Evolutionary conservation across 2,113 vertebrate genomes (phyloP), one percentile per base, ranked within the genome.

Genomic region (Otocyon megalotis): DNA sequence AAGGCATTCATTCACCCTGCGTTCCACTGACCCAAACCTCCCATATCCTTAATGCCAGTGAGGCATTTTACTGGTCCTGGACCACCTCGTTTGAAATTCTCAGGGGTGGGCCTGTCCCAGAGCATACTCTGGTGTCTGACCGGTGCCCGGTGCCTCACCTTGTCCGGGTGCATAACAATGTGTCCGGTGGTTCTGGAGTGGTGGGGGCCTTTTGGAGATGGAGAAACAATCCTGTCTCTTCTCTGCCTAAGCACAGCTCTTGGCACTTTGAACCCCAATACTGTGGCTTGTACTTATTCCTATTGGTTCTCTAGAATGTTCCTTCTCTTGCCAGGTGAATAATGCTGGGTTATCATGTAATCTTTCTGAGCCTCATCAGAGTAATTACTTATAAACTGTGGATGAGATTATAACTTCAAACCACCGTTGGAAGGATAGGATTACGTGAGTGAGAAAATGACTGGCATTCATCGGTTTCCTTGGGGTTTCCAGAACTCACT

Each of bases 1-100:
- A 17, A 54, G 65, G 30, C 28, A 43, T 43, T 43, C 43, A 43
- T 43, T 7, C 24, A 32, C 1, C 11, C n/a, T 80, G 72, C 1
- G 13, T 0, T 2, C 13, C 3, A 4, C 35, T 0, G 0, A 10
- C 63, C 12, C 1, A 81, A 62, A 17, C 14, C 1, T 3, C 5
- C 20, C 11, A 2, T 5, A 0, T 28, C 15, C 56, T 22, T 24
- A 7, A 10, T 15, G 8, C 28, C 67, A 13, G n/a, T 0, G 32
- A 72, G 35, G 35, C n/a, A 43, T 13, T 13, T 83, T 1, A 62
- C 20, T 11, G 12, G 19, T 1, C 43, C 63, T 53, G 35, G 53
- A 1, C 17, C 37, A 16, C 19, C 19, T 67, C 5, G 11, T 14
- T 37, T 2, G 56, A 10, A 43, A 26, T 14, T 6, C 28, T 37